A percentile compares a stretch with the other conserved stretches of the same genome.
These are phyloP conservation scores for Nycticryphes semicollaris DNA, from an alignment of 2,113 vertebrate species.

Conservation along the genomic window DNA sequence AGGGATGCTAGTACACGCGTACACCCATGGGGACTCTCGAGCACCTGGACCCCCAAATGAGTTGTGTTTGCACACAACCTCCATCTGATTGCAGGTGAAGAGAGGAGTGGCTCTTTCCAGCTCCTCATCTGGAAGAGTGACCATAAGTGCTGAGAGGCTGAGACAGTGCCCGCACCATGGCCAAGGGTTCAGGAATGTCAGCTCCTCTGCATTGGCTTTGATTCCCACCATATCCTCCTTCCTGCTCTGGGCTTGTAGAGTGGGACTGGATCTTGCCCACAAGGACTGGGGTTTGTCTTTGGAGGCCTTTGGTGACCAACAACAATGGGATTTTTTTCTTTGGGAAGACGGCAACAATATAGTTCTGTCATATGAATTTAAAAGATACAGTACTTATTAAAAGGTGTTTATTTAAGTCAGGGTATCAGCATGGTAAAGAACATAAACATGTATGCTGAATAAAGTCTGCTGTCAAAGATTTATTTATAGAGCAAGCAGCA, in stretches of 20 bases:
- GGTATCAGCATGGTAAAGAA: background rate
- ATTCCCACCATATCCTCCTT: background rate
- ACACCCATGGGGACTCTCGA: no score
- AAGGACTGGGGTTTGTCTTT: conserved; percentile 3
- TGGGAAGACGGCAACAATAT: conserved; percentile 20
- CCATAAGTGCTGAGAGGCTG: background rate
- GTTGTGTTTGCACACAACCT: background rate
- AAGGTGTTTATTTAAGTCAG: conserved; percentile 41
- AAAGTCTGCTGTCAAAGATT: background rate
- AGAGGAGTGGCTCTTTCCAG: background rate
- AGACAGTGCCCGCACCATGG: background rate
- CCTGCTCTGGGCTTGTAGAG: background rate
- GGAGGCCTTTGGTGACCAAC: background rate
- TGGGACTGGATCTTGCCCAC: background rate
- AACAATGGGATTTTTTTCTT: background rate
- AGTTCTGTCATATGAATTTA: conserved; percentile 42
- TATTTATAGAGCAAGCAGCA: background rate
- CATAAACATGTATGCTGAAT: background rate
- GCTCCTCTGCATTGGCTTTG: background rate
- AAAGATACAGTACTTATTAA: background rate
- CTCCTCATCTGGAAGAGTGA: background rate
- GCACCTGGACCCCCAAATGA: background rate
- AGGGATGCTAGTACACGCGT: background rate
- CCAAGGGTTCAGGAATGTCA: background rate
- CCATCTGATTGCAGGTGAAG: background rate